These are phyloP conservation scores for Rugalucina vietnamica DNA, from an alignment of 2,888 invertebrate species.

Conservation along the genomic window DNA sequence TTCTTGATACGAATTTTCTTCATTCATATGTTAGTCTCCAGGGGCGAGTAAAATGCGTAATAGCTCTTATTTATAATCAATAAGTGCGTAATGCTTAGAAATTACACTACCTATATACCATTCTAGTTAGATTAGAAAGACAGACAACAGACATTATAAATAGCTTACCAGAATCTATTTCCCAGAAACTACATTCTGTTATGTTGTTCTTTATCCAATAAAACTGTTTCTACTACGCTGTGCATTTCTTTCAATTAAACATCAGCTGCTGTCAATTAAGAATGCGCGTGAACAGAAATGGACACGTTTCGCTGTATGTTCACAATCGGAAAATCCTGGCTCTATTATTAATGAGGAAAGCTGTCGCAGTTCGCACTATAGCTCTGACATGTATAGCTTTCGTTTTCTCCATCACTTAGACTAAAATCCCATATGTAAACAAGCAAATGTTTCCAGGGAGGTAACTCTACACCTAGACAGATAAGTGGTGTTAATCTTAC, in stretches of 20 bases:
- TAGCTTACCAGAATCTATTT: not conserved
- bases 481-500: not conserved
- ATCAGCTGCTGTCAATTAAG: not conserved
- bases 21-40: no score
- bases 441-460: not conserved
- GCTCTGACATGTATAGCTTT: not conserved
- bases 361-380: not conserved
- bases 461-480: not conserved
- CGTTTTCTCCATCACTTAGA: not conserved
- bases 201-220: not conserved
- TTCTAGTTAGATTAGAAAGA: not conserved
- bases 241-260: slow-evolving; percentile 4
- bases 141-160: not conserved
- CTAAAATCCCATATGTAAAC: slow-evolving; percentile 1
- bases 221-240: no score
- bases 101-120: not conserved
- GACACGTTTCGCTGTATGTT: not conserved
- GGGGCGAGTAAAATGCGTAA: not conserved
- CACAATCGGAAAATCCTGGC: not conserved
- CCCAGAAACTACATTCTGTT: not conserved
- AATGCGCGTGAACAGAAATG: not conserved
- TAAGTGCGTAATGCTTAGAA: not conserved
- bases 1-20: no score
- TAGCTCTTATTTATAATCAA: not conserved
- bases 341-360: slow-evolving; percentile 3